Base-by-base conservation (phyloP, 2,888 invertebrate genomes). In the Nephrotoma guestfalica region DNA sequence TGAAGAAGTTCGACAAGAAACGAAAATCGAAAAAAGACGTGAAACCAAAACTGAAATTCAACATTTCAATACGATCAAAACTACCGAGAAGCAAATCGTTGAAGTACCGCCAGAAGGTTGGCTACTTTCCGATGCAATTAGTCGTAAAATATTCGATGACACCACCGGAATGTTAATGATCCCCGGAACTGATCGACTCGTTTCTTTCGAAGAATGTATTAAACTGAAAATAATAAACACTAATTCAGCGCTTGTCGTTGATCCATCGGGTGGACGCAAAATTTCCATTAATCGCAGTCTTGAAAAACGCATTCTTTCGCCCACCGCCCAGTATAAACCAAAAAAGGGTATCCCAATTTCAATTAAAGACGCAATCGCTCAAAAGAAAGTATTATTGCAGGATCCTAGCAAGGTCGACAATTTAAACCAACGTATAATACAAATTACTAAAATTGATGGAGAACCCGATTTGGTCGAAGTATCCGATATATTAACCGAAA, bases 121-220 rank as follows among this genome's bases (percentile, higher is more conserved):
- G 96, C 93, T 94, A 87, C 92, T 98, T 2, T 93, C 94, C 86
- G 96, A 97, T 89, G 97, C 98, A 2, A 97, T 98, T 88, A 93
- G 95, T 71, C 94, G 95, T 89, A 95, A 95, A 86, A 91, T 97
- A 3, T 96, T 98, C 89, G 96, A 98, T 91, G 95, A 98, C 0
- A 92, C 94, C 0, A 94, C 94, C 0, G 98, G 99, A 2, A 92
- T 96, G 47, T 97, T 98, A 89, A 94, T 95, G 15, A 96, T 98
- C 88, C 96, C 97, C 1, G 96, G 96, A 13, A 97, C 97, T 6
- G 97, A 97, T 90, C 93, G 97, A 88, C 92, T 96, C 86, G 94
- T 97, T 84, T 95, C 96, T 87, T 95, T 98, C 88, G 95, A 96
- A 90, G 98, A 98, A 91, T 97, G 98, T 88, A 93, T 99, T 83